Conservation (phyloP, 1,140 invertebrate genomes). For the Diorhabda sublineata region DNA sequence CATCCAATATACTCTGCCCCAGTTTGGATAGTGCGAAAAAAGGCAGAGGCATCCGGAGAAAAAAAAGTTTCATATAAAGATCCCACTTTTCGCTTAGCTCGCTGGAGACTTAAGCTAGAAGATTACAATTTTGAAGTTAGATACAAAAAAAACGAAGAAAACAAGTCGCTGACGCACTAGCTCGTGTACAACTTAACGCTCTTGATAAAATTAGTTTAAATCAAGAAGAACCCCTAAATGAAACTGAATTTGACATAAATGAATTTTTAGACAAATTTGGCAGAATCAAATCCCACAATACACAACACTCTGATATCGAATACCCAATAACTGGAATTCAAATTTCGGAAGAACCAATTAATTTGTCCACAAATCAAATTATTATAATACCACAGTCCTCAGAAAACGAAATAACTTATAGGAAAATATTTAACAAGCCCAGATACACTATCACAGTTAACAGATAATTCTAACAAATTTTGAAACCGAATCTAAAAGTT, state of each 20-base stretch:
- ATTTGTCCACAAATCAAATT: background rate
- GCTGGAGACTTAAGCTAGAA: no score
- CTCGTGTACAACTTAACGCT: no score
- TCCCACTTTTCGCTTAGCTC: background rate
- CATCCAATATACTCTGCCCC: no score
- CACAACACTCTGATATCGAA: background rate
- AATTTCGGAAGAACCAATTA: conserved; percentile 1
- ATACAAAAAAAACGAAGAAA: no score
- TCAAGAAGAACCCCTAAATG: no score
- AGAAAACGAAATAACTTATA: background rate
- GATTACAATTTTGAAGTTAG: no score
- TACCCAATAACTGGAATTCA: background rate
- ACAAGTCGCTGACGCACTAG: no score
- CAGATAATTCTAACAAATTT: background rate
- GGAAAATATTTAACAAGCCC: background rate
- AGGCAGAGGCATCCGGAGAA: conserved; percentile 30
- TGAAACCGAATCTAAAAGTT: background rate
- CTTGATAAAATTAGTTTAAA: no score
- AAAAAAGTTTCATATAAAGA: conserved; percentile 42
- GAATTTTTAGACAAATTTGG: no score
- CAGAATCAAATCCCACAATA: no score
- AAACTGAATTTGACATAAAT: no score
- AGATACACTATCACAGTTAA: background rate
- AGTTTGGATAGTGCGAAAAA: conserved; percentile 8
- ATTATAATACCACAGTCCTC: background rate